Base-by-base conservation (phyloP, 2,113 vertebrate species). In the Trematocara marginatum region DNA sequence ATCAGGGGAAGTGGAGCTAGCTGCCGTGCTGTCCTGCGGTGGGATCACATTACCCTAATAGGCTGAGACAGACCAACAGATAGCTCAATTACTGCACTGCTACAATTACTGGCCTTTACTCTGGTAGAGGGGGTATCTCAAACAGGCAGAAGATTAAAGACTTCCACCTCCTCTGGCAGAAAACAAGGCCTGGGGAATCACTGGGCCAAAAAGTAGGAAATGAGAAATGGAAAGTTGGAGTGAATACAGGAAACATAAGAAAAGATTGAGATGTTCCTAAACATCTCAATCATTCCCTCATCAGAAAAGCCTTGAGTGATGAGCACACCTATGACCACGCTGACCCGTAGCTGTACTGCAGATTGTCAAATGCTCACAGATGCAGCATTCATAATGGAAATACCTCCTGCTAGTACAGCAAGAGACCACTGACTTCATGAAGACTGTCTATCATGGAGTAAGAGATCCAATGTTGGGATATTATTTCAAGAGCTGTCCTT, bases 31-130 rank as follows among this genome's bases (percentile, higher is more conserved):
- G 80, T 85, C 89, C 81, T 76, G 71, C 31, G 79, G 57, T 52
- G 83, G 88, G 93, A 90, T 94, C 85, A 34, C 78, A 79, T 96
- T 95, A 92, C 93, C 78, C 29, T 94, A 95, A 96, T 92, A 83
- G 80, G 84, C 83, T 54, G 20, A 74, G 84, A 92, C 74, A 35
- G 90, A 89, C 87, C 56, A 88, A 90, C 83, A 93, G 90, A 95
- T 86, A 91, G 71, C 81, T 87, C 78, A 89, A 92, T 94, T 93
- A 95, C 69, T 86, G 45, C 15, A 16, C 66, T 83, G 74, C 42
- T 86, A 35, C 81, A 93, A 94, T 95, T 90, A 94, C 80, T 81
- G 76, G 69, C 54, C 84, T 78, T 64, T 52, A 83, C 51, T 88
- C 20, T 78, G 88, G 38, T 51, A 89, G 71, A 69, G 23, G 12